phyloP scores from a whole-genome alignment of 2,113 vertebrate genomes.

The Mugil cephalus region DNA sequence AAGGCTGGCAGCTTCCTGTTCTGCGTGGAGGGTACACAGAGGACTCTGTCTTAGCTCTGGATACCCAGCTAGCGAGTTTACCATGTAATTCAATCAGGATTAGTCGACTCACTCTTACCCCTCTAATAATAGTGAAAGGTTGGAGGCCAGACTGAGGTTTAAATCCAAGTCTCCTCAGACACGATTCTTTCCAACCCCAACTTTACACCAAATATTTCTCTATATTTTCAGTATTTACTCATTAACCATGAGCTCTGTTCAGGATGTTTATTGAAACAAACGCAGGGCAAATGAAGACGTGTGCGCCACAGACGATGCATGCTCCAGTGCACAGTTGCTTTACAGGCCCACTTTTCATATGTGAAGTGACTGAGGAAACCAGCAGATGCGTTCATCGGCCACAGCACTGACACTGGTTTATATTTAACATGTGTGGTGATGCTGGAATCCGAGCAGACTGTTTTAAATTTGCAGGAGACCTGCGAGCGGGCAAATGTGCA shows the following conservation, averaged over 20 bases:
- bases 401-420: background rate
- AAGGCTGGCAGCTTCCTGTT: slow-evolving; percentile 86
- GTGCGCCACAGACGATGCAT: background rate
- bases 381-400: slow-evolving; percentile 7
- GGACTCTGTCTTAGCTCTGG: slow-evolving; percentile 75
- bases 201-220: background rate
- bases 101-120: slow-evolving; percentile 62
- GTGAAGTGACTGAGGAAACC: slow-evolving; percentile 1
- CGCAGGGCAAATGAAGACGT: background rate
- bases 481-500: background rate
- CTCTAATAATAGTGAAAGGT: slow-evolving; percentile 59
- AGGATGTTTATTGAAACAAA: slow-evolving; percentile 7
- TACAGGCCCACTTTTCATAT: background rate
- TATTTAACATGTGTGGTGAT: background rate
- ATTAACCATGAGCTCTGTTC: background rate
- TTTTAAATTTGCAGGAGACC: slow-evolving; percentile 5
- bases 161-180: slow-evolving; percentile 35
- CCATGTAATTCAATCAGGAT: slow-evolving; percentile 81
- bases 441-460: background rate
- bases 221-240: slow-evolving; percentile 6
- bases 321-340: background rate
- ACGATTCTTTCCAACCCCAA: slow-evolving; percentile 2
- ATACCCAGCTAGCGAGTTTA: slow-evolving; percentile 63
- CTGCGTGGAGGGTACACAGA: slow-evolving; percentile 81
- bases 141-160: slow-evolving; percentile 26